Base-by-base conservation (phyloP, 2,113 vertebrate genomes). In the Sinocyclocheilus maitianheensis region DNA sequence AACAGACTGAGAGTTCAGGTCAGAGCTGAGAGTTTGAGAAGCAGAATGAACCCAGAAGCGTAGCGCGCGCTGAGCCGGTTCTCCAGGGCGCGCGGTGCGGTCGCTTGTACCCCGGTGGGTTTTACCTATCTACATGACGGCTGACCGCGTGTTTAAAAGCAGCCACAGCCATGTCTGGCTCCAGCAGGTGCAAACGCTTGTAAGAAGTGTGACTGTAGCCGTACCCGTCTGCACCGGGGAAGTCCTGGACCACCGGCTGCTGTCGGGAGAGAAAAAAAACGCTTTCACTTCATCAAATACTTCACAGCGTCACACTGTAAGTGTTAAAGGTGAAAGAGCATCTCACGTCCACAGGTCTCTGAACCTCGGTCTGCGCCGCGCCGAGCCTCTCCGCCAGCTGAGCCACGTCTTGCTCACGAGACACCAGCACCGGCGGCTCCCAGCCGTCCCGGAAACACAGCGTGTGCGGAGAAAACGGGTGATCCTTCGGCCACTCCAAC, bases 401-500 rank as follows among this genome's bases (percentile, higher is more conserved):
- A 72, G 92, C 94, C 76, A 96, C 93, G 0, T 97, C 96, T 81
- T 95, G 96, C 1, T 97, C 97, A 82, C 94, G 91, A 0, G 94
- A 94, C 34, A 91, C 94, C 43, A 97, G 71, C 90, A 93, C 83
- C 0, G 97, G 96, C 3, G 98, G 98, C 86, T 98, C 96, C 98
- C 98, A 99, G 1, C 97, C 96, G 0, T 96, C 97, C 18, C 97
- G 95, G 91, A 99, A 99, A 3, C 90, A 94, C 5, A 97, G 95
- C 0, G 93, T 74, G 0, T 97, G 98, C 0, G 96, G 95, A 0
- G 98, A 95, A 12, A 99, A 97, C 72, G 96, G 96, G 55, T 98
- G 96, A 3, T 99, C 97, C 90, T 97, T 97, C 0, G 97, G 97
- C 98, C 98, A 99, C 87, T 99, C 98, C 74, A 95, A 74, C 92